phyloP scores from a whole-genome alignment of 2,113 vertebrate genomes.

The Montifringilla adamsi region DNA sequence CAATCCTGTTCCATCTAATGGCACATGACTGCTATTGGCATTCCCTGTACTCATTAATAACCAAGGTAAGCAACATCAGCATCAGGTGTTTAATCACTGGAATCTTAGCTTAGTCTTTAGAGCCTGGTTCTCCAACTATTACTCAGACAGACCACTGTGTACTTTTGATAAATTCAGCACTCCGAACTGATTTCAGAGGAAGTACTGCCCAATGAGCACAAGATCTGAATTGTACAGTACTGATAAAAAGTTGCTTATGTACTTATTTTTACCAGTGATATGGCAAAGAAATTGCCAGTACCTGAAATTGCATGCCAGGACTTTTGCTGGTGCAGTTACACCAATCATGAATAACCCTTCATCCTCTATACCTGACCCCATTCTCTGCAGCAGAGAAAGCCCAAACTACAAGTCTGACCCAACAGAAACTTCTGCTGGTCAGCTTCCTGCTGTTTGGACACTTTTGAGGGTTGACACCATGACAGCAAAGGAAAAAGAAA shows the following conservation, averaged over 20 bases:
- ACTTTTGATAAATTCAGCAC: background rate
- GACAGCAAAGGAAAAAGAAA: background rate
- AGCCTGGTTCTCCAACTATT: background rate
- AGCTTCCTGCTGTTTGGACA: background rate
- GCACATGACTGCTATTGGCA: background rate
- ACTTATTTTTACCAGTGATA: background rate
- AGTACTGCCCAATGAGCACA: background rate
- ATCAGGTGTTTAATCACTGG: background rate
- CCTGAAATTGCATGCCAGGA: background rate
- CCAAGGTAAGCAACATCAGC: constrained; percentile 14
- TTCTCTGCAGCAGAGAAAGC: background rate
- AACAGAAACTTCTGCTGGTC: background rate
- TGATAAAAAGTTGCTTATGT: background rate
- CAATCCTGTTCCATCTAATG: background rate
- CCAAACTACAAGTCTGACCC: background rate
- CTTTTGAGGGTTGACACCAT: background rate
- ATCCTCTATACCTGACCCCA: background rate
- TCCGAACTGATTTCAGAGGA: background rate
- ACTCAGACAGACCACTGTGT: background rate
- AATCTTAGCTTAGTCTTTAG: background rate
- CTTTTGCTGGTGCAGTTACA: background rate
- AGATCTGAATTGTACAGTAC: background rate
- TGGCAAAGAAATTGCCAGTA: background rate
- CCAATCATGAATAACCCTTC: background rate
- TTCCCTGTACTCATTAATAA: constrained; percentile 26